Percentiles rank a stretch among this genome's conserved stretches.
Evolutionary conservation across 2,888 invertebrate species (phyloP).

Genomic region (Drosophila greeni): DNA sequence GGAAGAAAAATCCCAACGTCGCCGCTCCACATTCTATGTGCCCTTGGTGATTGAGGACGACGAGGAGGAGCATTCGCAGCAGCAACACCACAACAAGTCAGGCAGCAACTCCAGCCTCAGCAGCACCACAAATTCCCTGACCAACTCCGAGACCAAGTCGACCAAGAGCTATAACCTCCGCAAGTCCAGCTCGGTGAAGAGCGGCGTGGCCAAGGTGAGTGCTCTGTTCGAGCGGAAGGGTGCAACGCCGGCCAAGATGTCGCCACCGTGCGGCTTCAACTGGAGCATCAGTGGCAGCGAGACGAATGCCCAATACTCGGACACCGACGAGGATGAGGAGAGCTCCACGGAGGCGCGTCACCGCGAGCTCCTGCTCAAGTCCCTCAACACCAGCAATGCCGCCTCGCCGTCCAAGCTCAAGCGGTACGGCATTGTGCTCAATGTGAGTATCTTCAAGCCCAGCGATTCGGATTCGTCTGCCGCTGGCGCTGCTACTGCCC

Average conservation of each 20-base stretch:
- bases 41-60: slow-evolving; percentile 80
- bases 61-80: slow-evolving; percentile 30
- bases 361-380: slow-evolving; percentile 49
- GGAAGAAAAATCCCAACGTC: slow-evolving; percentile 81
- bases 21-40: slow-evolving; percentile 88
- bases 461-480: slow-evolving; percentile 18
- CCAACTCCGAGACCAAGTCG: slow-evolving; percentile 21
- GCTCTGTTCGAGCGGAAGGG: slow-evolving; percentile 61
- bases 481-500: neutral
- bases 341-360: slow-evolving; percentile 44
- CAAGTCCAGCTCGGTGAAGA: slow-evolving; percentile 62
- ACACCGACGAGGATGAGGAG: slow-evolving; percentile 71
- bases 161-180: slow-evolving; percentile 44
- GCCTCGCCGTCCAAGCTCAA: slow-evolving; percentile 72
- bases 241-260: slow-evolving; percentile 64
- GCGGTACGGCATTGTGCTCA: slow-evolving; percentile 78
- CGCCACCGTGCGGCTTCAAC: slow-evolving; percentile 77
- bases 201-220: slow-evolving; percentile 57
- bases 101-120: slow-evolving; percentile 55
- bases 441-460: slow-evolving; percentile 75
- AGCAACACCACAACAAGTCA: slow-evolving; percentile 28
- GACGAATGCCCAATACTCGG: slow-evolving; percentile 65
- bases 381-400: slow-evolving; percentile 24
- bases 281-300: slow-evolving; percentile 77
- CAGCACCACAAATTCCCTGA: slow-evolving; percentile 36